These are phyloP conservation scores for Corvus hawaiiensis DNA, from an alignment of 2,113 vertebrate species.

Conservation along the genomic window DNA sequence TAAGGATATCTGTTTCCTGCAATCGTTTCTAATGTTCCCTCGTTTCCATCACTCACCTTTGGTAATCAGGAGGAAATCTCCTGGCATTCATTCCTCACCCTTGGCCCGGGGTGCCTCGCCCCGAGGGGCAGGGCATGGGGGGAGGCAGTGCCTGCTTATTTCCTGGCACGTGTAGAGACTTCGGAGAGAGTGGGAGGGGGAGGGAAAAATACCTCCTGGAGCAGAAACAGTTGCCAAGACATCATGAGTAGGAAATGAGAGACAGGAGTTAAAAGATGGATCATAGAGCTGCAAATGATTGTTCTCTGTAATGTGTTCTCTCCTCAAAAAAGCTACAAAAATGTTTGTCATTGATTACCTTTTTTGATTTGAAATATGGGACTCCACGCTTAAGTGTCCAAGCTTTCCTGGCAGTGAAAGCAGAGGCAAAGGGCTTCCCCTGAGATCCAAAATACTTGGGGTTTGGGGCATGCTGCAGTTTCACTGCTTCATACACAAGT, in stretches of 20 bases:
- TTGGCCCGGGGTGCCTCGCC: neutral
- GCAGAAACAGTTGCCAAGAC: neutral
- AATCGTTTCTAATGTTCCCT: conserved; percentile 14
- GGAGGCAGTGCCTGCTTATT: neutral
- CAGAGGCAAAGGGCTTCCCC: neutral
- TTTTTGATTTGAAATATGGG: neutral
- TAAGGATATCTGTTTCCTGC: conserved; percentile 59
- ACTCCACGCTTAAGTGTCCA: neutral
- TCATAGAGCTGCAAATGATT: neutral
- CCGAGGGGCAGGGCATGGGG: neutral
- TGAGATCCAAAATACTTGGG: neutral
- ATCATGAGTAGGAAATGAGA: neutral
- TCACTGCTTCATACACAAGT: neutral
- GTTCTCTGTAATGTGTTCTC: neutral
- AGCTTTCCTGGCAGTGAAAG: neutral
- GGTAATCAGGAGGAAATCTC: conserved; percentile 28
- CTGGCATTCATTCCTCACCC: neutral
- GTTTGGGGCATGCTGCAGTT: neutral
- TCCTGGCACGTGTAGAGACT: neutral
- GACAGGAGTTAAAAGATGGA: neutral
- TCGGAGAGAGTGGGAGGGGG: neutral
- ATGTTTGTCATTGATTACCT: neutral
- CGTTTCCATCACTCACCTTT: conserved; percentile 51
- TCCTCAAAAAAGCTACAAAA: neutral
- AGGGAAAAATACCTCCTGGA: neutral